phyloP scores from a whole-genome alignment of 2,113 vertebrate genomes.

The Laticauda laticaudata region DNA sequence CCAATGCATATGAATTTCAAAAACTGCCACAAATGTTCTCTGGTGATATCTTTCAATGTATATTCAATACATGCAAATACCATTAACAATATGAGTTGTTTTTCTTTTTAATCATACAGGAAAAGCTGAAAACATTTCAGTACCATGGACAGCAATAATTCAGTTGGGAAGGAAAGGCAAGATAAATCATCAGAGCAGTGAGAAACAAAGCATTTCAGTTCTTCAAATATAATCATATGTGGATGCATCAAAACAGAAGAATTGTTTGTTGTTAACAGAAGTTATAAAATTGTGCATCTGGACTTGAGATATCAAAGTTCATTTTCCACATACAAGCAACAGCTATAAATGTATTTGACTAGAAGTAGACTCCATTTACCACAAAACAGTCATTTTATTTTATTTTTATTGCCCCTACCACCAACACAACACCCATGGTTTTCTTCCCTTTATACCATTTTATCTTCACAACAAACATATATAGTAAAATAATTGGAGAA shows the following conservation, averaged over 20 bases:
- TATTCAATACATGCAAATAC: not conserved
- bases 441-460: not conserved
- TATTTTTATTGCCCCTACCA: not conserved
- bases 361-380: not conserved
- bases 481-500: not conserved
- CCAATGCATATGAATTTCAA: constrained; percentile 11
- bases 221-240: not conserved
- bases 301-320: not conserved
- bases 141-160: not conserved
- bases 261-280: not conserved
- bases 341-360: not conserved
- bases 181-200: not conserved
- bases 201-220: not conserved
- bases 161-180: rapidly evolving
- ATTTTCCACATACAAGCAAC: not conserved
- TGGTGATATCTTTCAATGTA: constrained; percentile 44
- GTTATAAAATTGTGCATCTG: not conserved
- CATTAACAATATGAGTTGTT: not conserved
- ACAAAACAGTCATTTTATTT: not conserved
- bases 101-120: not conserved
- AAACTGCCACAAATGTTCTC: not conserved
- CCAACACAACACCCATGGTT: not conserved
- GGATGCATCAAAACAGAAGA: not conserved
- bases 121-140: not conserved
- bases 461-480: not conserved